A percentile compares a stretch with the other conserved stretches of the same genome.
Conservation (phyloP, 2,888 invertebrate species). For the Eledona agricola region DNA sequence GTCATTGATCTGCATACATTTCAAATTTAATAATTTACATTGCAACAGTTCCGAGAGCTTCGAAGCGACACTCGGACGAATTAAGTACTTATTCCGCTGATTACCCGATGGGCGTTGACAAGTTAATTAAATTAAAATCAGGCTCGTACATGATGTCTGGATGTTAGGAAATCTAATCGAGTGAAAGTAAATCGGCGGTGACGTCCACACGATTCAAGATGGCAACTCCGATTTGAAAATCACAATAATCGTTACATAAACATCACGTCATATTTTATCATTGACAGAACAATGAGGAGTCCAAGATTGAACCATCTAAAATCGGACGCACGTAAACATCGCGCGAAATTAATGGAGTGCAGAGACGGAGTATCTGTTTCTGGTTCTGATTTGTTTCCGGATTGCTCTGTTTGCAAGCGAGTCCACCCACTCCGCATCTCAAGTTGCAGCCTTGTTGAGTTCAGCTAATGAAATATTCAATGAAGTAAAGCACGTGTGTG, state of each 20-base stretch:
- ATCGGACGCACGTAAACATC: slow-evolving; percentile 2
- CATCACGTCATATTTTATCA: slow-evolving; percentile 11
- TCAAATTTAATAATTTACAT: too few relatives aligned
- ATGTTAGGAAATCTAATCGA: slow-evolving; percentile 1
- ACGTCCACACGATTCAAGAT: slow-evolving; percentile 1
- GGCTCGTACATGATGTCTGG: too few relatives aligned
- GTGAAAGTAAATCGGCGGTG: not conserved
- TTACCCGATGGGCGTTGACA: too few relatives aligned
- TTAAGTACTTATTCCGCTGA: too few relatives aligned
- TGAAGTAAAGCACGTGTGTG: too few relatives aligned
- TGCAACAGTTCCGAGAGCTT: too few relatives aligned
- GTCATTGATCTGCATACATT: too few relatives aligned
- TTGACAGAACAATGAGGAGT: slow-evolving; percentile 29
- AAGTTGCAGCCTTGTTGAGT: too few relatives aligned
- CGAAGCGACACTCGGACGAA: too few relatives aligned
- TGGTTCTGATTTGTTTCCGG: slow-evolving; percentile 22
- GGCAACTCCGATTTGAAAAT: not conserved
- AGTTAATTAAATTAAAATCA: too few relatives aligned
- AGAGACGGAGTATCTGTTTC: slow-evolving; percentile 11
- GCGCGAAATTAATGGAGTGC: slow-evolving; percentile 13
- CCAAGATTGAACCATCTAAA: slow-evolving; percentile 18
- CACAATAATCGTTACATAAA: slow-evolving; percentile 17
- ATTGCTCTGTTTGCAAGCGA: slow-evolving; percentile 20
- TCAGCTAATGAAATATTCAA: too few relatives aligned
- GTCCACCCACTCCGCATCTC: slow-evolving; percentile 29